Conservation (phyloP, 2,888 invertebrate genomes). For the Meandrusa payeni region DNA sequence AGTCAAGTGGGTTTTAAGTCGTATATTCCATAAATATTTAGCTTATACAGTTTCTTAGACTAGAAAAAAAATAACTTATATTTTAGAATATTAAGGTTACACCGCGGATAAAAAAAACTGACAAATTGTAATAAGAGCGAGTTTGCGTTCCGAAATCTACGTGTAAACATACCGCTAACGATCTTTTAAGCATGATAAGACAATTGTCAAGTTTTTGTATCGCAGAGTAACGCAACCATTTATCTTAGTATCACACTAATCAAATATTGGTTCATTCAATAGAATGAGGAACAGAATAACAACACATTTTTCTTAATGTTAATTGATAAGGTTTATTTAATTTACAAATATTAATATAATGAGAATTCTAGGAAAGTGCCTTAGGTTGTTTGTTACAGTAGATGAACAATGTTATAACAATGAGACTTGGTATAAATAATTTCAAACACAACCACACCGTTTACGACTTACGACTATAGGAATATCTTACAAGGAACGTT, state of each 20-base stretch:
- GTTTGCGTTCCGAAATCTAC: slow-evolving; percentile 2
- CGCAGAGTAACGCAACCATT: slow-evolving; percentile 9
- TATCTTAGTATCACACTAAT: slow-evolving; percentile 18
- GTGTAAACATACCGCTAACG: slow-evolving; percentile 4
- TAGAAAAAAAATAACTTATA: slow-evolving; percentile 33
- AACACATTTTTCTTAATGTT: slow-evolving; percentile 18
- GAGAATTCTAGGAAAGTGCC: slow-evolving; percentile 12
- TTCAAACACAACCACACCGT: neutral
- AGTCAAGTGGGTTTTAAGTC: slow-evolving; percentile 14
- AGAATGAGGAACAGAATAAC: slow-evolving; percentile 12
- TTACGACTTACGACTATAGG: slow-evolving; percentile 24
- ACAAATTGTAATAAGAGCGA: neutral
- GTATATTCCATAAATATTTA: slow-evolving; percentile 33
- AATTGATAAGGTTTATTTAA: slow-evolving; percentile 17
- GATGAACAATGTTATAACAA: slow-evolving; percentile 9
- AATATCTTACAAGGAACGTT: slow-evolving; percentile 27
- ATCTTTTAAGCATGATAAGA: slow-evolving; percentile 8
- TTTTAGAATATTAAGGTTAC: slow-evolving; percentile 5
- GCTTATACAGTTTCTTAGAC: slow-evolving; percentile 42
- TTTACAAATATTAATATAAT: slow-evolving; percentile 18
- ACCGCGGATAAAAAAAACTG: slow-evolving; percentile 2
- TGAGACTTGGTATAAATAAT: slow-evolving; percentile 14
- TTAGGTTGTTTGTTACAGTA: slow-evolving; percentile 2
- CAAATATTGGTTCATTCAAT: slow-evolving; percentile 18
- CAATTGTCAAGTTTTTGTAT: slow-evolving; percentile 12